Base-by-base conservation (phyloP, 2,113 vertebrate genomes). In the Willisornis vidua region DNA sequence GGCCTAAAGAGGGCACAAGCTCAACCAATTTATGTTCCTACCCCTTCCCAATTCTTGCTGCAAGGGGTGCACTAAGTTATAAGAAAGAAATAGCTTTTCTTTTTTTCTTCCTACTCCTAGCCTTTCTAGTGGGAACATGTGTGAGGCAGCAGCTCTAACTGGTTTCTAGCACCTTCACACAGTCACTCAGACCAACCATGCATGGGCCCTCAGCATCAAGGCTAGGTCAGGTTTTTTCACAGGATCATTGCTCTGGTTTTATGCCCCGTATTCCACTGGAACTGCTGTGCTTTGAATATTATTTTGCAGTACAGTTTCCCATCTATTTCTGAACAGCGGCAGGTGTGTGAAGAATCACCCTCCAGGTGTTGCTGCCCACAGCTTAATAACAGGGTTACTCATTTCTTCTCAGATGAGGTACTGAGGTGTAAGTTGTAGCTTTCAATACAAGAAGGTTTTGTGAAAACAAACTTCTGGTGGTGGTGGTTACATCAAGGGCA, bases 291-390 rank as follows among this genome's bases (percentile, higher is more conserved):
- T 85, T 91, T 57, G 84, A 62, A 92, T 72, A 72, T 71, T 23
- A 46, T 84, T 95, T 83, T 73, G n/a, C 66, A 61, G 49, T 51
- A 24, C 41, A 45, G 57, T 83, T 95, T 52, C 55, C 61, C 19
- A 14, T 80, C 80, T 86, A 70, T 78, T 93, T 96, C 83, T 94
- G 92, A 89, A 37, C n/a, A 87, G 80, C 0, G 0, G 90, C 91
- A 90, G 85, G 61, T 87, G 86, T 85, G 62, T 87, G 78, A 87
- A 96, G 87, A 95, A 82, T 79, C 66, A 45, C 61, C 65, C 58
- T 91, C 75, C 78, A 93, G 93, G 92, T 89, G 89, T 93, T 55
- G 62, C 83, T 96, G 48, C 92, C 92, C 92, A 86, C 78, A 87
- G 93, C 84, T 74, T 95, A 89, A 91, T 87, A 91, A 74, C 78